Conservation (phyloP, 1,140 invertebrate genomes). For the Phocides pigmalion region DNA sequence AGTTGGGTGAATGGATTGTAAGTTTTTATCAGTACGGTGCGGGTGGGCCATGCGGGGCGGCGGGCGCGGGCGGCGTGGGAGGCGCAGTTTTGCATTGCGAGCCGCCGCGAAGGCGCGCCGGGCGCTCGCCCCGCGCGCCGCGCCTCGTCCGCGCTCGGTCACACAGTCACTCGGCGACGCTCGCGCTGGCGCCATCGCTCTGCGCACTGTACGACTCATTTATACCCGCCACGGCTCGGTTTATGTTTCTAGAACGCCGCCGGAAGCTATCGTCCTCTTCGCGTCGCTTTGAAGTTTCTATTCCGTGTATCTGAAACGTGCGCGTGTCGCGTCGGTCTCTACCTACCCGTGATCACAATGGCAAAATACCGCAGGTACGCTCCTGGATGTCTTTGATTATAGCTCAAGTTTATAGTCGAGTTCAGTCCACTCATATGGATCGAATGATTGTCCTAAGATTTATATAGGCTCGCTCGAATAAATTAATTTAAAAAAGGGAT, state of each 20-base stretch:
- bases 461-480: background rate
- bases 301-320: slow-evolving; percentile 26
- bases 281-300: slow-evolving; percentile 21
- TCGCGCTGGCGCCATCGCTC: slow-evolving; percentile 62
- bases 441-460: too few relatives aligned
- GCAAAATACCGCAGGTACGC: slow-evolving; percentile 73
- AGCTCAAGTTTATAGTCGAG: too few relatives aligned
- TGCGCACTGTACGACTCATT: slow-evolving; percentile 23
- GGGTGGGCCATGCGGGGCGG: slow-evolving; percentile 28
- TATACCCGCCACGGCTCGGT: slow-evolving; percentile 2
- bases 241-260: slow-evolving; percentile 11
- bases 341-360: slow-evolving; percentile 60
- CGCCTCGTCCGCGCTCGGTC: slow-evolving; percentile 31
- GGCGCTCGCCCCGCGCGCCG: slow-evolving; percentile 41
- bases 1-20: slow-evolving; percentile 64
- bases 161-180: slow-evolving; percentile 69
- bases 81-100: slow-evolving; percentile 40
- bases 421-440: too few relatives aligned
- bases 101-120: slow-evolving; percentile 37
- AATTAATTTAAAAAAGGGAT: background rate
- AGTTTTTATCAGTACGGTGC: slow-evolving; percentile 58
- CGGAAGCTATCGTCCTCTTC: background rate
- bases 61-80: slow-evolving; percentile 32
- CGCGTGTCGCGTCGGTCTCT: slow-evolving; percentile 41
- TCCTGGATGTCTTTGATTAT: slow-evolving; percentile 5